Base-by-base conservation (phyloP, 2,797 vertebrate species). In the Choloepus didactylus region DNA sequence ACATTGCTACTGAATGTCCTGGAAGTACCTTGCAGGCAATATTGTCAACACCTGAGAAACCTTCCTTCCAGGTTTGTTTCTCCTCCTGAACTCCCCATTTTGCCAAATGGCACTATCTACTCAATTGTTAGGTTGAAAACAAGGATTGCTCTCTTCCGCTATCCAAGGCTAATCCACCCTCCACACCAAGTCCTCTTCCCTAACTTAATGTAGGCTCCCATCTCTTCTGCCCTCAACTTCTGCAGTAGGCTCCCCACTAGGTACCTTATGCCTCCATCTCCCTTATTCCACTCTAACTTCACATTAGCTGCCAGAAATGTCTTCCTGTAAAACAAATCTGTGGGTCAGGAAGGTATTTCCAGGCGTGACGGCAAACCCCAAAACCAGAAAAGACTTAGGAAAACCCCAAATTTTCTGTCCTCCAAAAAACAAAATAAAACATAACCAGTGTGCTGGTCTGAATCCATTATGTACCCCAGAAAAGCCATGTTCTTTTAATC, bases 341-440 rank as follows among this genome's bases (percentile, higher is more conserved):
- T 60, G 73, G 64, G 9, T 6, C 9, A 8, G 25, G 59, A 46
- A 79, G 69, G n/a, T 0, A 0, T 41, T 25, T 83, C 44, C 15
- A 82, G 64, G 59, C 49, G 41, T 29, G 25, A 59, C 0, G 0
- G 44, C 35, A 73, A 90, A 38, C 16, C 46, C 38, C 46, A 64
- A 93, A 87, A 35, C 66, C 54, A 77, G 16, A 54, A 87, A 91
- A 41, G 56, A 80, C 10, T 31, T 49, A 84, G 92, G 64, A 79
- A 89, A 87, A 69, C 16, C 54, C 54, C 76, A 29, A 16, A 46
- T 54, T 67, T 51, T 81, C 85, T 86, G 23, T 41, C 49, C 51
- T 82, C 60, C 5, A 44, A 85, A 76, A 83, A 66, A 66, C 54
- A 44, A 89, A 70, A 59, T 19, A 59, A 81, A 75, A 41, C 6